phyloP scores from a whole-genome alignment of 2,888 invertebrate genomes.

The Holacanthella duospinosa region DNA sequence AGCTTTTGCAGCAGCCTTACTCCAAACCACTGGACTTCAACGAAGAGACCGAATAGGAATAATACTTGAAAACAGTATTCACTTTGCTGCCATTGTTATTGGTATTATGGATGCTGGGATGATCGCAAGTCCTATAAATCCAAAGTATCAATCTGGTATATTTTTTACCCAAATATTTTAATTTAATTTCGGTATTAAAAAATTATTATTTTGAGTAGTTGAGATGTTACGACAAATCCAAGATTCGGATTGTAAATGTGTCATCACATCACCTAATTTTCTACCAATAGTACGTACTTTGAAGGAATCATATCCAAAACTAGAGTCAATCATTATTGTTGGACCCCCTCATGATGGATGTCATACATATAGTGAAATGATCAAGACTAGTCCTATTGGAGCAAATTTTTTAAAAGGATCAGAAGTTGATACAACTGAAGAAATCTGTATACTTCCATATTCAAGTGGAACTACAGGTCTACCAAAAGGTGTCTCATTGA shows the following conservation, averaged over 20 bases:
- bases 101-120: slow-evolving; percentile 26
- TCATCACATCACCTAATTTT: slow-evolving; percentile 24
- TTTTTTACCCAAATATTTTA: too few relatives aligned
- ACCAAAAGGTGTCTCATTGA: slow-evolving; percentile 31
- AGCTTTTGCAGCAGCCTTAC: slow-evolving; percentile 34
- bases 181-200: too few relatives aligned
- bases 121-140: slow-evolving; percentile 36
- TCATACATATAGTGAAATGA: slow-evolving; percentile 27
- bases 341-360: slow-evolving; percentile 9
- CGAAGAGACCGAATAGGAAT: slow-evolving; percentile 33
- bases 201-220: not conserved
- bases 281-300: slow-evolving; percentile 21
- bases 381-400: slow-evolving; percentile 20
- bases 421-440: slow-evolving; percentile 34
- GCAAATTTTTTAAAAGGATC: slow-evolving; percentile 19
- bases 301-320: slow-evolving; percentile 18
- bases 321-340: slow-evolving; percentile 26
- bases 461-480: slow-evolving; percentile 53
- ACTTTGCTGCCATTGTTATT: slow-evolving; percentile 33
- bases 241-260: slow-evolving; percentile 25
- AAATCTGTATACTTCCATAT: slow-evolving; percentile 47
- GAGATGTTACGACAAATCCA: slow-evolving; percentile 35
- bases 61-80: slow-evolving; percentile 37
- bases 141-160: slow-evolving; percentile 35
- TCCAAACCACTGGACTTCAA: slow-evolving; percentile 25